phyloP scores from a whole-genome alignment of 2,888 invertebrate genomes.

The Ochlodes sylvanus region DNA sequence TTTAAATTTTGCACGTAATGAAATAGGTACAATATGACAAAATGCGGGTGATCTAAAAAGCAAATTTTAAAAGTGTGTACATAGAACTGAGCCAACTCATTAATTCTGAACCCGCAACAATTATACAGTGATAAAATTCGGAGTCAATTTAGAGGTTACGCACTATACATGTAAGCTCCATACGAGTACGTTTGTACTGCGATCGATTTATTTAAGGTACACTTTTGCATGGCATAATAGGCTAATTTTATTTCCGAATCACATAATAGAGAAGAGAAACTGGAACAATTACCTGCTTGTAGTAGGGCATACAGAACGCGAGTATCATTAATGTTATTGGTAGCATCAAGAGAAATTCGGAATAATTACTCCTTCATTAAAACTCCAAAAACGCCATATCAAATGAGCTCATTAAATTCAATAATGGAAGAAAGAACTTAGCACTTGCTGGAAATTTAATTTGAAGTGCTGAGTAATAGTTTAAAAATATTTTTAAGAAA shows the following conservation, averaged over 20 bases:
- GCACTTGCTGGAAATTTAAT: conserved; percentile 2
- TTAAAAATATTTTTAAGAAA: not conserved
- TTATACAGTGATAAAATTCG: conserved; percentile 69
- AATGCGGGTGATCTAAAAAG: conserved; percentile 28
- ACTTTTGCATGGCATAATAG: not conserved
- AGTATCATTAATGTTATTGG: conserved; percentile 65
- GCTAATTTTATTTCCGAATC: conserved; percentile 52
- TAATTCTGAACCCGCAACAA: conserved; percentile 48
- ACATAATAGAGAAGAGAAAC: conserved; percentile 65
- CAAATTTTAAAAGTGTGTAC: conserved; percentile 9
- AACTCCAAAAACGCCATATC: conserved; percentile 35
- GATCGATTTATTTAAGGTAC: not conserved
- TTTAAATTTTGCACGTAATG: too few relatives aligned
- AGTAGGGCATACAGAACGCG: conserved; percentile 56
- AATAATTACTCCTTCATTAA: conserved; percentile 62
- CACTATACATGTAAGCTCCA: not conserved
- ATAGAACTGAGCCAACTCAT: conserved; percentile 1
- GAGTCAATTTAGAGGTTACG: conserved; percentile 56
- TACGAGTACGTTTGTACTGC: not conserved
- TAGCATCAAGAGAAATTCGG: conserved; percentile 66
- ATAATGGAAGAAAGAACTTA: conserved; percentile 28
- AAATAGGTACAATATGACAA: not conserved
- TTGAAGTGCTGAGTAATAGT: conserved; percentile 2
- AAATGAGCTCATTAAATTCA: conserved; percentile 52
- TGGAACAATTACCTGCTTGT: conserved; percentile 68